Evolutionary conservation across 2,113 vertebrate species (phyloP).

Genomic region (Macrotis lagotis): DNA sequence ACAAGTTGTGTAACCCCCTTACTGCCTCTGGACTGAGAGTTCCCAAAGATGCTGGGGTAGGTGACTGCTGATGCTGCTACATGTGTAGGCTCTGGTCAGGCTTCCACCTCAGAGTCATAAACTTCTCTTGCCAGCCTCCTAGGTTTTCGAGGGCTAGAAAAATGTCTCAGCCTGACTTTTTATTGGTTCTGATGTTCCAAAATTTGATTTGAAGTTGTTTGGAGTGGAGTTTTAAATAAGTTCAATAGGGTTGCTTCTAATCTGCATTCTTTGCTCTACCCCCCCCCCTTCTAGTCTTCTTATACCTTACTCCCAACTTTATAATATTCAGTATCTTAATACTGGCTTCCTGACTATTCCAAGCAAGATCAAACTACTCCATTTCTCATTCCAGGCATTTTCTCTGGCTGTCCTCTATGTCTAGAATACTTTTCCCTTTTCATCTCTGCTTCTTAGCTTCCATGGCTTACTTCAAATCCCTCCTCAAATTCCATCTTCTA

Average conservation of each 20-base stretch:
- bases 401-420: neutral
- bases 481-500: neutral
- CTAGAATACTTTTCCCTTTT: neutral
- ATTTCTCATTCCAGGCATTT: neutral
- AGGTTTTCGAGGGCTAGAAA: neutral
- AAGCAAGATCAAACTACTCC: neutral
- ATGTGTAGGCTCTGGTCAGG: neutral
- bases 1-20: neutral
- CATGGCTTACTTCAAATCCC: neutral
- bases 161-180: neutral
- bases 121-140: neutral
- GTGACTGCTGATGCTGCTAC: neutral
- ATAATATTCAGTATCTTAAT: neutral
- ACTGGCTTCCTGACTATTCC: neutral
- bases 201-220: neutral
- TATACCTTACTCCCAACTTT: neutral
- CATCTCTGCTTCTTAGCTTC: neutral
- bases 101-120: neutral
- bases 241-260: neutral
- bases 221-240: neutral
- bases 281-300: neutral
- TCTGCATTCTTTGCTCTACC: neutral
- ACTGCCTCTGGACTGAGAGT: neutral
- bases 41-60: neutral
- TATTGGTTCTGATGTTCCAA: neutral